Conservation (phyloP, 2,888 invertebrate species). For the Carterocephalus palaemon region DNA sequence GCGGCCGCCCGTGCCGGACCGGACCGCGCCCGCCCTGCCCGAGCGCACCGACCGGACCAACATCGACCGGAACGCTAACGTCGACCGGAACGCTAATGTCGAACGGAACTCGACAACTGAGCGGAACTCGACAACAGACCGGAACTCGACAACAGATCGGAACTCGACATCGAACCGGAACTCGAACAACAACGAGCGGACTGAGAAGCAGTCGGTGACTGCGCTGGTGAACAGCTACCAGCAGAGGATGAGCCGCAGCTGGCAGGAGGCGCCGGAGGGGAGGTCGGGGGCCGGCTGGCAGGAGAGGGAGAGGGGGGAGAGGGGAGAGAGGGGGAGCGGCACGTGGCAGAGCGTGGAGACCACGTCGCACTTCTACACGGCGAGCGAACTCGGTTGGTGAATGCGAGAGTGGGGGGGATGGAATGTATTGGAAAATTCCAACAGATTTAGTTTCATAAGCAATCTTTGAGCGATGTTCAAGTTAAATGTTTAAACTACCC, state of each 20-base stretch:
- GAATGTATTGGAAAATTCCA: constrained; percentile 1
- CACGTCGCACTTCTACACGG: constrained; percentile 64
- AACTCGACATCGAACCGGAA: constrained; percentile 16
- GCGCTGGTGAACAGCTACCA: constrained; percentile 69
- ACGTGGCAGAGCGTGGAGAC: constrained; percentile 60
- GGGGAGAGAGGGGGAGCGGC: constrained; percentile 46
- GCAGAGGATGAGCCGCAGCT: constrained; percentile 52
- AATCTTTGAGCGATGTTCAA: no score
- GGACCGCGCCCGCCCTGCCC: constrained; percentile 41
- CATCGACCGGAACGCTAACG: constrained; percentile 1
- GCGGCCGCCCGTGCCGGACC: constrained; percentile 41
- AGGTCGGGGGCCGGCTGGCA: constrained; percentile 32
- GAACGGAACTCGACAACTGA: constrained; percentile 2
- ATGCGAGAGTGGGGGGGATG: constrained; percentile 27
- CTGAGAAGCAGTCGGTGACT: constrained; percentile 56
- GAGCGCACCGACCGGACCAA: constrained; percentile 32
- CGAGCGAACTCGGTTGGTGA: constrained; percentile 67
- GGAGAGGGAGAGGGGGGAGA: constrained; percentile 40
- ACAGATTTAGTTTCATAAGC: no score
- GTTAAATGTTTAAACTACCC: no score
- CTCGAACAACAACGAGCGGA: constrained; percentile 29
- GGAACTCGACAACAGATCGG: constrained; percentile 7
- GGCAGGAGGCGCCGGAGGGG: constrained; percentile 43
- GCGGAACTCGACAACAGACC: neutral
- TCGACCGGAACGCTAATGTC: constrained; percentile 1